Conservation (phyloP, 2,797 vertebrate species). For the Harpagifer antarcticus region DNA sequence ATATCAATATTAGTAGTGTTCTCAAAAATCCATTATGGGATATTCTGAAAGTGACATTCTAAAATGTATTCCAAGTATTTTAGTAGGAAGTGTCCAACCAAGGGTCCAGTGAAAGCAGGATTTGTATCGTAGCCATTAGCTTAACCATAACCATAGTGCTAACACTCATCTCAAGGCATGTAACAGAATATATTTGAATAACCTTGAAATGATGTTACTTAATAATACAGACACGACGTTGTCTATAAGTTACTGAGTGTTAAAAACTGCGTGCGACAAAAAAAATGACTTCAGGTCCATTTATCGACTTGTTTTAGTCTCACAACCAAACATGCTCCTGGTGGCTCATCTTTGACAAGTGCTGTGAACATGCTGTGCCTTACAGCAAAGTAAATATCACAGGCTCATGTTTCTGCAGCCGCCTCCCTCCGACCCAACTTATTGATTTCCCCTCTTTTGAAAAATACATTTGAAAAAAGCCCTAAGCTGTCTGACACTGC, state of each 20-base stretch:
- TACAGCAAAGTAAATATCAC: constrained; percentile 76
- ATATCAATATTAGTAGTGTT: neutral
- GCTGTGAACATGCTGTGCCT: constrained; percentile 66
- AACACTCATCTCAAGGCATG: neutral
- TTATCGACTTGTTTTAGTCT: constrained; percentile 71
- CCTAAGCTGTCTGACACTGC: constrained; percentile 80
- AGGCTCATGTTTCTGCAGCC: constrained; percentile 74
- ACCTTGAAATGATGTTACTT: neutral
- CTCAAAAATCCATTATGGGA: neutral
- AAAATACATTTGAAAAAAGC: constrained; percentile 82
- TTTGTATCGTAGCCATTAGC: neutral
- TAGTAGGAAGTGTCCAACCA: neutral
- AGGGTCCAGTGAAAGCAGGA: neutral
- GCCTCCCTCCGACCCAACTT: constrained; percentile 67
- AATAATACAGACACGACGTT: neutral
- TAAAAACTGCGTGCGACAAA: constrained; percentile 26
- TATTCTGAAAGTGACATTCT: neutral
- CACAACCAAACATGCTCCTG: constrained; percentile 49
- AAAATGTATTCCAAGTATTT: too few relatives aligned
- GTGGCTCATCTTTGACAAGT: constrained; percentile 66
- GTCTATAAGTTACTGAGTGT: constrained; percentile 14
- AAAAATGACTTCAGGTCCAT: constrained; percentile 58
- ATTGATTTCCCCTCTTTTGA: constrained; percentile 83
- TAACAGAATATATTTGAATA: neutral
- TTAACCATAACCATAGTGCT: too few relatives aligned